Base-by-base conservation (phyloP, 2,888 invertebrate genomes). In the Spialia ferax region DNA sequence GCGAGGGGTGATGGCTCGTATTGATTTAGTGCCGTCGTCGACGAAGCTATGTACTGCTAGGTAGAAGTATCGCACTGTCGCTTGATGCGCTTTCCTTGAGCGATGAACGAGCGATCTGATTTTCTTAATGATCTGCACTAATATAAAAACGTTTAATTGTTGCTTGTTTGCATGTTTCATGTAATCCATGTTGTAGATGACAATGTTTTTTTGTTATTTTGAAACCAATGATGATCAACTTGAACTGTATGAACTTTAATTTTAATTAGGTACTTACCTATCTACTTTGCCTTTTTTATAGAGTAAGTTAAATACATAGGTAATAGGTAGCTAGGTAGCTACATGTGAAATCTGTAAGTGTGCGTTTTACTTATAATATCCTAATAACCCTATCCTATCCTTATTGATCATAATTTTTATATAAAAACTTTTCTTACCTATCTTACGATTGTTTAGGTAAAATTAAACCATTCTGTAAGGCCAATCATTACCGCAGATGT, bases 11-110 rank as follows among this genome's bases (percentile, higher is more conserved):
- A 94, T 93, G 94, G 93, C 89, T 90, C 91, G 94, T 94, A 94
- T 94, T 94, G 94, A 94, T 94, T 94, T 94, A 94, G 93, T 94
- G 94, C 94, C 94, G 93, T 93, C 93, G 93, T 93, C 93, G 93
- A 89, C 91, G 90, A 80, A 85, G 91, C 91, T 91, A 91, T 91
- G 91, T 92, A 91, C 87, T 87, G 84, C 80, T 88, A 87, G 86
- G 82, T 88, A 88, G 87, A 87, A 84, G 84, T 88, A 88, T 85
- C 84, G 86, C 80, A 80, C 80, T 86, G 88, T 89, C 90, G 91
- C 90, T 91, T 90, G 87, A 92, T 91, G 92, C 93, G 93, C 92
- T 93, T 93, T 91, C 89, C 89, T 90, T 87, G 76, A 69, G 73
- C 69, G 62, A 67, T 71, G 45, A 60, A 69, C 55, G 59, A 65